Conservation (phyloP, 2,113 vertebrate species). For the Cephalopterus ornatus region DNA sequence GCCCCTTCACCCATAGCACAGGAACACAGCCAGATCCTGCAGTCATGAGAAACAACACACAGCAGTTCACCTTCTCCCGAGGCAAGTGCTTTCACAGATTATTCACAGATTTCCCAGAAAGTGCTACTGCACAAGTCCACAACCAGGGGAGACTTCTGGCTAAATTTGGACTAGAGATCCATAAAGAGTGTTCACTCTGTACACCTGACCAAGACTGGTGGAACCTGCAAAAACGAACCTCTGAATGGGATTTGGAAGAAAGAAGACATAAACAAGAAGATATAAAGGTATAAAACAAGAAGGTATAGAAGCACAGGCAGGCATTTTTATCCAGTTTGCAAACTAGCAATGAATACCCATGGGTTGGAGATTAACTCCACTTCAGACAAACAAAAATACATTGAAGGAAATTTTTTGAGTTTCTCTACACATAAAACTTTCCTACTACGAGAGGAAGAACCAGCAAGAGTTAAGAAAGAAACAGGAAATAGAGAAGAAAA, state of each 20-base stretch:
- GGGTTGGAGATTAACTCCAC: not conserved
- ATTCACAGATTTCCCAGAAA: not conserved
- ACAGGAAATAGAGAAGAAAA: not conserved
- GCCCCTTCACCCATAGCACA: not conserved
- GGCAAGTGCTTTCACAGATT: not conserved
- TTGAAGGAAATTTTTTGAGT: not conserved
- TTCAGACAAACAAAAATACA: not conserved
- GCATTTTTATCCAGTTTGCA: not conserved
- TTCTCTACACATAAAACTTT: not conserved
- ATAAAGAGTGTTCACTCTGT: not conserved
- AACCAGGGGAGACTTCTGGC: not conserved
- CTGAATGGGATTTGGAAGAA: not conserved
- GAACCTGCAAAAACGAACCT: not conserved
- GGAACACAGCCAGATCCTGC: not conserved
- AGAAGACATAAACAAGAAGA: not conserved
- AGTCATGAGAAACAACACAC: not conserved
- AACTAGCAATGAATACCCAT: not conserved
- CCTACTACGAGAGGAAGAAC: not conserved
- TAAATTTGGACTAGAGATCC: not conserved
- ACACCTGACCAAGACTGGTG: not conserved
- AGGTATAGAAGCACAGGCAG: not conserved
- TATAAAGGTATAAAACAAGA: too few species aligned
- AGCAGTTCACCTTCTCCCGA: not conserved
- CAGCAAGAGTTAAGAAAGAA: not conserved
- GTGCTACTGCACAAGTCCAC: not conserved